Evolutionary conservation across 2,888 invertebrate genomes (phyloP), one percentile per base, ranked within the genome.

Genomic region (Dasysyrphus albostriatus): DNA sequence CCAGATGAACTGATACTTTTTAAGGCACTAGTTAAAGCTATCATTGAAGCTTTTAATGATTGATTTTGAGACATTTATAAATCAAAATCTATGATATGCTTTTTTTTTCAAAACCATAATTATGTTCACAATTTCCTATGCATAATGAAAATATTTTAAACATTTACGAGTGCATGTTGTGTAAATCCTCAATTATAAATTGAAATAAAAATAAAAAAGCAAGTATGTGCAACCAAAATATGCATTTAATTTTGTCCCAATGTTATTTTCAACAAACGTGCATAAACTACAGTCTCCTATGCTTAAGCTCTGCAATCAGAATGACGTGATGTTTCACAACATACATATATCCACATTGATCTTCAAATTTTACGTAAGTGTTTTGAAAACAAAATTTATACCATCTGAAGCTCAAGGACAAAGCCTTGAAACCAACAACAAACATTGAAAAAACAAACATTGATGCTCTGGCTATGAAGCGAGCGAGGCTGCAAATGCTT

Each of bases 391-490:
- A 42, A 61, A 42, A 37, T 9, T 7, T 9, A 12, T 42, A 8
- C 61, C 4, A 42, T 24, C 14, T 8, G 6, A 61, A 24, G 19
- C 39, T 42, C 42, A 61, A 29, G 61, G 61, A 61, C 61, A 24
- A 19, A 42, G 16, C 44, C 63, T 65, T 32, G 32, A 65, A 65
- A 65, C 47, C 47, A 32, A 7, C 47, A 63, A 42, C 47, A 63
- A 42, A 63, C 16, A 16, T 12, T 34, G 16, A 24, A 16, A 47
- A 65, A 65, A 65, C 44, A 65, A 65, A 65, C 12, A 65, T 61
- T 24, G 24, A 42, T n/a, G 24, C 7, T n/a, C 34, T 34, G 10
- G 39, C 14, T 5, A 8, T 5, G 24, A 14, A 29, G 24, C 24
- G 1, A 16, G n/a, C n/a, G n/a, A 29, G 42, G 12, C 2, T 44